phyloP scores from a whole-genome alignment of 2,888 invertebrate genomes.

The Apamea sordens region DNA sequence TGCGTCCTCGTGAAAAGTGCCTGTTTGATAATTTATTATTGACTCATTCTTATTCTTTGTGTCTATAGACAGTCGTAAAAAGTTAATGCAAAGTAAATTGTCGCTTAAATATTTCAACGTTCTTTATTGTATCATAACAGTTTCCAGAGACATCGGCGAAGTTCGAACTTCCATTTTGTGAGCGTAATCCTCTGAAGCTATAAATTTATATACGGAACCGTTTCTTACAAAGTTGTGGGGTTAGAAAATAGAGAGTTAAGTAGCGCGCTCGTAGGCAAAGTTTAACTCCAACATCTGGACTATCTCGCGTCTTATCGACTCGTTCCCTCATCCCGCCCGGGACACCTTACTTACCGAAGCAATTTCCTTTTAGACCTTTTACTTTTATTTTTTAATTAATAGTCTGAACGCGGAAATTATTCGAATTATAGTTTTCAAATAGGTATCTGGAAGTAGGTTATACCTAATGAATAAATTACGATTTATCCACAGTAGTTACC shows the following conservation, averaged over 20 bases:
- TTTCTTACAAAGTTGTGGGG: constrained; percentile 75
- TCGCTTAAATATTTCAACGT: constrained; percentile 37
- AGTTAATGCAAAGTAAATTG: constrained; percentile 40
- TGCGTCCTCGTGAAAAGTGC: constrained; percentile 54
- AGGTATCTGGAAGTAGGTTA: not conserved
- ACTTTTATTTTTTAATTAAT: constrained; percentile 40
- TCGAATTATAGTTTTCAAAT: not conserved
- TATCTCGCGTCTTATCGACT: constrained; percentile 76
- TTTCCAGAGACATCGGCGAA: constrained; percentile 56
- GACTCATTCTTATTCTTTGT: constrained; percentile 35
- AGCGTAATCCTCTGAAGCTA: constrained; percentile 66
- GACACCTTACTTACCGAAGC: constrained; percentile 66
- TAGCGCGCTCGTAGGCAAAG: constrained; percentile 73
- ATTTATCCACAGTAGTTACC: not conserved
- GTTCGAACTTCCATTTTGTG: constrained; percentile 63
- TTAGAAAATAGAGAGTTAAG: constrained; percentile 77
- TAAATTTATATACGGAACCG: constrained; percentile 74
- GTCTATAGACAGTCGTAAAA: constrained; percentile 46
- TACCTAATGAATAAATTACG: not conserved
- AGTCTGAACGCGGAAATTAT: not conserved
- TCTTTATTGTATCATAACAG: constrained; percentile 61
- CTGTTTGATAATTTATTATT: constrained; percentile 60
- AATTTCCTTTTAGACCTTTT: constrained; percentile 53
- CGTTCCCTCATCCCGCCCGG: constrained; percentile 65
- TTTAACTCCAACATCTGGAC: constrained; percentile 76